These are phyloP conservation scores for Siniperca obscura DNA, from an alignment of 2,797 vertebrate genomes.

Conservation along the genomic window DNA sequence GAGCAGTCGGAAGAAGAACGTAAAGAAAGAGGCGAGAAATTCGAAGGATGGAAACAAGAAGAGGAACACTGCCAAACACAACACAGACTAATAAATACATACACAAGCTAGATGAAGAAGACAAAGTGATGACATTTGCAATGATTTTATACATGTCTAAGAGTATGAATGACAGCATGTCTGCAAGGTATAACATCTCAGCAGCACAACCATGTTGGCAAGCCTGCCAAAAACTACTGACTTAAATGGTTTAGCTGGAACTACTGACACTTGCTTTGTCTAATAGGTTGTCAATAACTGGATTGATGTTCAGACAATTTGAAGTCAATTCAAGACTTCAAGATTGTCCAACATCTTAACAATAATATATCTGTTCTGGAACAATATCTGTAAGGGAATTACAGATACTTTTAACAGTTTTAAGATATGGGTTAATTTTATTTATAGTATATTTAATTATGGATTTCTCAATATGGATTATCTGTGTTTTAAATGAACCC, in stretches of 20 bases:
- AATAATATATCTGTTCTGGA: background rate
- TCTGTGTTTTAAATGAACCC: background rate
- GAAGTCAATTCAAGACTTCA: background rate
- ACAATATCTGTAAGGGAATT: background rate
- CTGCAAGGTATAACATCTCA: background rate
- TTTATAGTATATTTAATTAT: background rate
- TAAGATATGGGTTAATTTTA: background rate
- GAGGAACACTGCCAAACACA: constrained; percentile 9
- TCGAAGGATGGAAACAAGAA: background rate
- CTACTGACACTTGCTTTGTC: background rate
- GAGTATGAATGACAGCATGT: background rate
- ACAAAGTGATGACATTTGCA: background rate
- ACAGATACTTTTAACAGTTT: no score
- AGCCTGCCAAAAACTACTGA: background rate
- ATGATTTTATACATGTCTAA: background rate
- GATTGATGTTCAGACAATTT: background rate
- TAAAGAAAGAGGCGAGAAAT: background rate
- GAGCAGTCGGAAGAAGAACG: background rate
- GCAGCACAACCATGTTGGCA: background rate
- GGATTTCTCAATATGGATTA: background rate
- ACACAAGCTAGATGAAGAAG: background rate
- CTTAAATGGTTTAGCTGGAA: background rate
- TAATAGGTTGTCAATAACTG: background rate
- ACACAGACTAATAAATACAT: background rate
- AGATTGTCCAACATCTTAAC: background rate